A percentile compares a stretch with the other conserved stretches of the same genome.
These are phyloP conservation scores for Apomyelois bistriatella DNA, from an alignment of 2,888 invertebrate genomes.

Conservation along the genomic window DNA sequence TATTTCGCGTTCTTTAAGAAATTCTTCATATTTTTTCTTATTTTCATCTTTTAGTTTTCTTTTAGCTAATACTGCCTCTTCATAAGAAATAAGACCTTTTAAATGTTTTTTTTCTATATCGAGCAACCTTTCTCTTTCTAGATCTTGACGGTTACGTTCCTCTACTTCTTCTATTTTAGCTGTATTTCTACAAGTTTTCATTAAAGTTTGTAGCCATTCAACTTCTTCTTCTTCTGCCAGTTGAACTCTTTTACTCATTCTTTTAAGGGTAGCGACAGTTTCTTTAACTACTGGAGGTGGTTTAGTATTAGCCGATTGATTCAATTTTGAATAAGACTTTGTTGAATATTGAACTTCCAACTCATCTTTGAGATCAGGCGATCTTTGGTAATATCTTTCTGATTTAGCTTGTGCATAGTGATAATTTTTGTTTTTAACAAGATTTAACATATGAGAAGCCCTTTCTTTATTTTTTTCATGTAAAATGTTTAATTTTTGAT, in stretches of 20 bases:
- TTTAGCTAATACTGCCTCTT: conserved; percentile 81
- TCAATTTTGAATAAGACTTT: conserved; percentile 35
- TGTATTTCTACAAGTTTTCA: conserved; percentile 64
- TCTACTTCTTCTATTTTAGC: conserved; percentile 61
- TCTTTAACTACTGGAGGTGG: conserved; percentile 53
- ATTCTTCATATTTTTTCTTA: conserved; percentile 70
- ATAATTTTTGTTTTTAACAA: conserved; percentile 45
- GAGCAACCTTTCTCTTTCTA: conserved; percentile 67
- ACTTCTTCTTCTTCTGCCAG: conserved; percentile 59
- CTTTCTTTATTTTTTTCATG: conserved; percentile 60
- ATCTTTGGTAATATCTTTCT: conserved; percentile 40
- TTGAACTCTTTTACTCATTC: conserved; percentile 72
- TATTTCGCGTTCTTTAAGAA: conserved; percentile 67
- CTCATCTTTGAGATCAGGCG: conserved; percentile 43
- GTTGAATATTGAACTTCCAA: conserved; percentile 30
- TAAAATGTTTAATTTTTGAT: conserved; percentile 49
- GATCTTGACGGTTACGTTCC: conserved; percentile 63
- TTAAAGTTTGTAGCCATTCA: conserved; percentile 69
- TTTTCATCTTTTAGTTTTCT: conserved; percentile 66
- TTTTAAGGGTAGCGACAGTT: conserved; percentile 71
- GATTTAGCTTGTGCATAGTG: conserved; percentile 52
- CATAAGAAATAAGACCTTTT: conserved; percentile 77
- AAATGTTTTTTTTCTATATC: conserved; percentile 81
- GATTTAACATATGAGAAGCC: conserved; percentile 47
- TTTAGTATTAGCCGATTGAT: conserved; percentile 28